A percentile compares a stretch with the other conserved stretches of the same genome.
phyloP scores from a whole-genome alignment of 2,113 vertebrate genomes.

The Tragulus kanchil region DNA sequence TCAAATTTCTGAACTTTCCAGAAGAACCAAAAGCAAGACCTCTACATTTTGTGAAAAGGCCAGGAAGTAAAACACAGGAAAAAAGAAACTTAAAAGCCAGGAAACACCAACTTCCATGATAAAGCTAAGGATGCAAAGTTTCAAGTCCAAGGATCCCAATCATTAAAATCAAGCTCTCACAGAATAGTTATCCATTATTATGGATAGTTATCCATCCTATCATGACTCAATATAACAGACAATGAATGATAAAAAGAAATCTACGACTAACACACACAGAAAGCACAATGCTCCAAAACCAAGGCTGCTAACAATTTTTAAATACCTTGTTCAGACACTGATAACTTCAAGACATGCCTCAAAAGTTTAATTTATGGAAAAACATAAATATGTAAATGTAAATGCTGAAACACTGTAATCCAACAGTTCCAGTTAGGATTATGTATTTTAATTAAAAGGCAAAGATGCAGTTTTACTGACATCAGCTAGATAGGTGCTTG shows the following conservation, averaged over 20 bases:
- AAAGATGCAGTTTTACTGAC: slow-evolving; percentile 2
- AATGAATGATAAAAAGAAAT: background rate
- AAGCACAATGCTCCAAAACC: background rate
- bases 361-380: slow-evolving; percentile 14
- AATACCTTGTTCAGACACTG: background rate
- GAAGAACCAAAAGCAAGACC: background rate
- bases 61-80: background rate
- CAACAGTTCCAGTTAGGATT: background rate
- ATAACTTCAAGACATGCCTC: background rate
- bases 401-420: background rate
- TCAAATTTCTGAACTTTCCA: background rate
- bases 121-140: background rate
- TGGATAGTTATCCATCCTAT: background rate
- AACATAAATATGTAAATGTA: background rate
- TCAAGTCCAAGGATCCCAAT: background rate
- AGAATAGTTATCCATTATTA: background rate
- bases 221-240: background rate
- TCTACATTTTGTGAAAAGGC: slow-evolving; percentile 24
- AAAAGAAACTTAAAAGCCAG: slow-evolving; percentile 2
- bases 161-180: background rate
- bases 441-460: background rate
- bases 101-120: background rate
- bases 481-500: background rate
- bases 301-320: background rate
- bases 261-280: background rate